Conservation (phyloP, 2,797 vertebrate species). For the Eutrigla gurnardus region DNA sequence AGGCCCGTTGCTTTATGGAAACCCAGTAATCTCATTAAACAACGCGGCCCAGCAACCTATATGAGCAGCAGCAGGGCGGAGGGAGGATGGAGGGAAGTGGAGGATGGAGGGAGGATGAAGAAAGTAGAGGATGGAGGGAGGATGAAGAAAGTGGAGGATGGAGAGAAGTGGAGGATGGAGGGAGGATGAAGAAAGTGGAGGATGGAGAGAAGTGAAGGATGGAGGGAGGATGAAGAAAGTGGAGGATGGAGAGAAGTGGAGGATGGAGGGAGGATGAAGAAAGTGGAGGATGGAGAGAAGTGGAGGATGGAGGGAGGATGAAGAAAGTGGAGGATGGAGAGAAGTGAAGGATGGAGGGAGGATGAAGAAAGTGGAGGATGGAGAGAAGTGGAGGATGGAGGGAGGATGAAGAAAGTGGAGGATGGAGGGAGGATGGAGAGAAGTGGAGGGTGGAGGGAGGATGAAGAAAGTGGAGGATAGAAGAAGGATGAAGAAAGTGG, state of each 20-base stretch:
- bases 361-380: too few relatives aligned
- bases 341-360: too few relatives aligned
- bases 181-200: constrained; percentile 20
- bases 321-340: constrained; percentile 3
- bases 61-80: constrained; percentile 35
- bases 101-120: too few relatives aligned
- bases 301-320: constrained; percentile 25
- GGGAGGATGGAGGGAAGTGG: too few relatives aligned
- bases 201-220: neutral
- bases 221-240: constrained; percentile 28
- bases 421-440: too few relatives aligned
- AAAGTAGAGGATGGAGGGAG: too few relatives aligned
- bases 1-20: constrained; percentile 54
- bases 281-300: neutral
- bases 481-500: constrained; percentile 16
- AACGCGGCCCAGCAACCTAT: constrained; percentile 55
- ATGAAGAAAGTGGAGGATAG: constrained; percentile 13
- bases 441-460: constrained; percentile 17
- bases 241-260: constrained; percentile 17
- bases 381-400: too few relatives aligned
- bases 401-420: too few relatives aligned
- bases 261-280: constrained; percentile 31
- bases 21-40: constrained; percentile 71
- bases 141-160: too few relatives aligned
- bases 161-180: constrained; percentile 11